These are phyloP conservation scores for Dryadula phaetusa DNA, from an alignment of 2,888 invertebrate genomes.

Conservation along the genomic window DNA sequence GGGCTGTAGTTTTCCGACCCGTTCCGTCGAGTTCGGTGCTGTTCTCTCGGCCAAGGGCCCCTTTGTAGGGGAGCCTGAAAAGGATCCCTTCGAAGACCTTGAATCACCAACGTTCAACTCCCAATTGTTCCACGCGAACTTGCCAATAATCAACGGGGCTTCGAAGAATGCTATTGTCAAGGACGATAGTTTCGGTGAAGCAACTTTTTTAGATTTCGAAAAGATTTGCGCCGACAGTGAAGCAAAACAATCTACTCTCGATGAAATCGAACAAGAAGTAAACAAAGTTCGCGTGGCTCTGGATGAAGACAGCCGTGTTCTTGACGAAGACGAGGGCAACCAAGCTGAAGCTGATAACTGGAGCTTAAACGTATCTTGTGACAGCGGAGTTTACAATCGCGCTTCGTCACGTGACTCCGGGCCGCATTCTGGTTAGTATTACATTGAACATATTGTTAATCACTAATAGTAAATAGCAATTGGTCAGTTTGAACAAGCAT, in stretches of 20 bases:
- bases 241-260: constrained; percentile 74
- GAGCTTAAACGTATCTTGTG: constrained; percentile 83
- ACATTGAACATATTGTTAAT: constrained; percentile 47
- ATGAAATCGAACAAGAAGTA: constrained; percentile 80
- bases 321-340: constrained; percentile 76
- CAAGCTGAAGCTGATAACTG: constrained; percentile 79
- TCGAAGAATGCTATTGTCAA: constrained; percentile 62
- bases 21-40: constrained; percentile 78
- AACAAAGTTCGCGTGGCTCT: constrained; percentile 79
- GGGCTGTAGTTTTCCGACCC: constrained; percentile 82
- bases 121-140: constrained; percentile 60
- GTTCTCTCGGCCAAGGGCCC: constrained; percentile 64
- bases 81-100: constrained; percentile 68
- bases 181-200: constrained; percentile 77
- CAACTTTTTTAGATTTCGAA: constrained; percentile 77
- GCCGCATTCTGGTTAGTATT: constrained; percentile 78
- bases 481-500: constrained; percentile 57
- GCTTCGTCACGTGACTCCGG: constrained; percentile 82
- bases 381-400: constrained; percentile 85
- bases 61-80: constrained; percentile 65
- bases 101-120: constrained; percentile 66
- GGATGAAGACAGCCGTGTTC: constrained; percentile 79
- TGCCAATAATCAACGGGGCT: constrained; percentile 60
- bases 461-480: constrained; percentile 46
- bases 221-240: constrained; percentile 64